These are phyloP conservation scores for Epinotia bilunana DNA, from an alignment of 2,888 invertebrate genomes.

Conservation along the genomic window DNA sequence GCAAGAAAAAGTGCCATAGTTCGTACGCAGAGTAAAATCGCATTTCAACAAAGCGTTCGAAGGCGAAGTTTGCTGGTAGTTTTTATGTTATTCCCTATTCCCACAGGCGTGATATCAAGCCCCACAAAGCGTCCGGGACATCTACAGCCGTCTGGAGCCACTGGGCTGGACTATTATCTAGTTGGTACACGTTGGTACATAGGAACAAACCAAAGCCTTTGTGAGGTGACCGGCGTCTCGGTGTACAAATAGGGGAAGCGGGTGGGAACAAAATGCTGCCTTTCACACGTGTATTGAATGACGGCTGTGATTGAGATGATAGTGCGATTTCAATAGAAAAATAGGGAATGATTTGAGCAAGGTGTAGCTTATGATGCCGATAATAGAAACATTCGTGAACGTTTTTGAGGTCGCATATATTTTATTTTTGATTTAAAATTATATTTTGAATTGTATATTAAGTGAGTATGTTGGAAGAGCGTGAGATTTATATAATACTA, in stretches of 20 bases:
- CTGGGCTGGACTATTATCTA: constrained; percentile 19
- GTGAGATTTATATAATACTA: too few relatives aligned
- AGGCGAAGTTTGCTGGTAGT: constrained; percentile 22
- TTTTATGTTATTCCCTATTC: constrained; percentile 25
- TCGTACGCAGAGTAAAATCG: constrained; percentile 8
- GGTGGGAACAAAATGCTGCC: constrained; percentile 7
- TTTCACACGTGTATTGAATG: constrained; percentile 21
- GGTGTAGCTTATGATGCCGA: background rate
- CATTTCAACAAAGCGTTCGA: constrained; percentile 1
- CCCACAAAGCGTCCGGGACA: constrained; percentile 25
- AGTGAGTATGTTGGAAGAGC: too few relatives aligned
- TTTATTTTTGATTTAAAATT: too few relatives aligned
- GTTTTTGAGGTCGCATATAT: too few relatives aligned
- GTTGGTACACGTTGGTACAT: background rate
- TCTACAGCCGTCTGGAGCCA: constrained; percentile 20
- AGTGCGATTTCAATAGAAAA: background rate
- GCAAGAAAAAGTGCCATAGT: constrained; percentile 14
- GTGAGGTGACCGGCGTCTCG: constrained; percentile 25
- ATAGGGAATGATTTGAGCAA: background rate
- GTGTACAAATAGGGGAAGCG: constrained; percentile 27
- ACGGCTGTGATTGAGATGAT: constrained; percentile 1
- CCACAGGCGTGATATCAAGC: constrained; percentile 23
- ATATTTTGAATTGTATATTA: too few relatives aligned
- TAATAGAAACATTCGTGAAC: too few relatives aligned
- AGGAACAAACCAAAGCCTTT: constrained; percentile 2